Conservation (phyloP, 2,113 vertebrate species). For the Diphyllodes magnificus region DNA sequence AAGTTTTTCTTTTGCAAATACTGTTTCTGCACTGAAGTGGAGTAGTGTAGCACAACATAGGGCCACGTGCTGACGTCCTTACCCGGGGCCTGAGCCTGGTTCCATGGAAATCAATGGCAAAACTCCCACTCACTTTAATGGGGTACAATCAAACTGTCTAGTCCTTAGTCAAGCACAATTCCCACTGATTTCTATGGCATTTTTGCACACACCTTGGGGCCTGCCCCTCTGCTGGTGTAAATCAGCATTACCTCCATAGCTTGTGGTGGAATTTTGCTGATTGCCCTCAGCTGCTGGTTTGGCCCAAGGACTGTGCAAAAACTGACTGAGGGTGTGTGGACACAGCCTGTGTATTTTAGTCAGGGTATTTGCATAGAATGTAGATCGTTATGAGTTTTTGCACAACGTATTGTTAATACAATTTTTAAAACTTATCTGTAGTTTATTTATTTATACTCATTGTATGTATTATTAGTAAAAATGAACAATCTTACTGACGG, state of each 20-base stretch:
- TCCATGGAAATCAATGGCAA: conserved; percentile 35
- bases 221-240: not conserved
- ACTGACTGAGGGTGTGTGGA: conserved; percentile 37
- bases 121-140: conserved; percentile 12
- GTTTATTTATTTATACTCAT: conserved; percentile 80
- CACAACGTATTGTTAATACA: conserved; percentile 74
- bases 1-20: conserved; percentile 47
- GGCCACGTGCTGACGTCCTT: conserved; percentile 27
- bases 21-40: conserved; percentile 75
- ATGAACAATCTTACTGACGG: conserved; percentile 50
- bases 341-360: conserved; percentile 73
- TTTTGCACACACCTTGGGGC: not conserved
- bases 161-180: conserved; percentile 51
- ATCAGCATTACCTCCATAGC: not conserved
- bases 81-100: conserved; percentile 16
- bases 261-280: not conserved
- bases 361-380: conserved; percentile 84
- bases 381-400: conserved; percentile 75
- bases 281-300: not conserved
- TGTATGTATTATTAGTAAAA: conserved; percentile 69
- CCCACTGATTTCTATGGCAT: conserved; percentile 38
- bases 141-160: conserved; percentile 54
- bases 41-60: conserved; percentile 73
- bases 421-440: conserved; percentile 72
- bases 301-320: conserved; percentile 44